Evolutionary conservation across 2,888 invertebrate species (phyloP), one percentile per base, ranked within the genome.

Genomic region (Hydrotaea cyrtoneurina): DNA sequence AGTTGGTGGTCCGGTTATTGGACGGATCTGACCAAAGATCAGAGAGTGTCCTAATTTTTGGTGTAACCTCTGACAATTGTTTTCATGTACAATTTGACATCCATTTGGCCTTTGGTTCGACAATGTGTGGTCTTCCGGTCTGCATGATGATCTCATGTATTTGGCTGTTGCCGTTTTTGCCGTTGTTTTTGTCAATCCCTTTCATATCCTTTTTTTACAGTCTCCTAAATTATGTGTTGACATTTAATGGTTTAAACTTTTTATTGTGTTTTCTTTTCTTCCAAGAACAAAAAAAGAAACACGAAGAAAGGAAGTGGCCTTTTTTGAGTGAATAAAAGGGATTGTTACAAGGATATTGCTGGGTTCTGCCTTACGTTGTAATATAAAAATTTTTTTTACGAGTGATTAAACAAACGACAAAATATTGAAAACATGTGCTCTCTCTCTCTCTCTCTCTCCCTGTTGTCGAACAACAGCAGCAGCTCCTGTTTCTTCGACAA

Each of bases 401-500:
- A 88, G 86, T 90, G 89, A 90, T 90, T 90, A 88, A 89, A 86
- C 89, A 88, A 83, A 86, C 89, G 89, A 88, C 90, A 90, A 90
- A 90, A 90, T 89, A 90, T 89, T 88, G 87, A 87, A 71, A 89
- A 87, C 89, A 89, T 89, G 88, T 89, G 86, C 75, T 81, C 81
- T 82, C 43, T 39, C 26, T 66, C 36, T 10, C 36, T 36, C 75
- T 81, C 81, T 82, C 43, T 39, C 26, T 66, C 36, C 17, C 36
- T 36, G 17, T 13, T 8, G 10, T 8, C 8, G 39, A 13, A 39
- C 39, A 39, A 39, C 39, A 39, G 13, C 39, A 39, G 39, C 11
- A 10, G 81, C 84, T 81, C 66, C 84, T 79, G 81, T 81, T 79
- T 80, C 36, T 81, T 78, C 76, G 72, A 13, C 66, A 39, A 76